These are phyloP conservation scores for Leptoteleia sp. DNA, from an alignment of 1,140 invertebrate species.

Conservation along the genomic window DNA sequence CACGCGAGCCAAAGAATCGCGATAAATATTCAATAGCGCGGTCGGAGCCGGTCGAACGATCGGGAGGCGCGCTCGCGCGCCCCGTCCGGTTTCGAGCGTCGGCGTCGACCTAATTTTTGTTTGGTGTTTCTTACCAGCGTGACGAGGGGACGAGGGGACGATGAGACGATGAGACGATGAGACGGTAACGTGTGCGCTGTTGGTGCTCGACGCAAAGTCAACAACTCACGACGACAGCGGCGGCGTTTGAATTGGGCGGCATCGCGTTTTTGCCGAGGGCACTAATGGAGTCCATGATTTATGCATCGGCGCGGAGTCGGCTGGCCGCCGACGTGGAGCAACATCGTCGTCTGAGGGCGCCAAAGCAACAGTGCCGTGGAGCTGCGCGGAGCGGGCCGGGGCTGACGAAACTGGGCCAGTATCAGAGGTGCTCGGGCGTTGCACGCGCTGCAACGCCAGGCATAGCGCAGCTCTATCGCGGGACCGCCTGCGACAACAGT, in stretches of 20 bases:
- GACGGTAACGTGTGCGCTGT: too few species aligned
- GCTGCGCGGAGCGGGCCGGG: too few species aligned
- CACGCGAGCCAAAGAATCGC: conserved; percentile 1
- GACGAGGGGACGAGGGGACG: too few species aligned
- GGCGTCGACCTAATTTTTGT: conserved; percentile 39
- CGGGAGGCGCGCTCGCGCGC: conserved; percentile 7
- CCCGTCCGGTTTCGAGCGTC: conserved; percentile 1
- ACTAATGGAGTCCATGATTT: conserved; percentile 30
- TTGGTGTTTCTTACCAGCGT: conserved; percentile 23
- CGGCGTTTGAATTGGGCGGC: conserved; percentile 11
- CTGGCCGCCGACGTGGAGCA: background rate
- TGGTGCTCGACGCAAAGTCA: conserved; percentile 20
- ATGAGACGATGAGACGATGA: too few species aligned
- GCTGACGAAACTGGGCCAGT: too few species aligned
- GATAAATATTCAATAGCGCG: conserved; percentile 38
- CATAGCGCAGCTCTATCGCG: conserved; percentile 42
- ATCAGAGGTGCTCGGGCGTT: conserved; percentile 34
- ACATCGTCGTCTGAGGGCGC: background rate
- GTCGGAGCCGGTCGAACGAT: conserved; percentile 8
- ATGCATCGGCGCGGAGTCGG: conserved; percentile 4
- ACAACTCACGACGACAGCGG: conserved; percentile 3
- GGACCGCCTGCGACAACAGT: conserved; percentile 39
- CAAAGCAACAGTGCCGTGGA: conserved; percentile 1
- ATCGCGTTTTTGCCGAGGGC: conserved; percentile 3
- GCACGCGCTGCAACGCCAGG: conserved; percentile 42